Evolutionary conservation across 2,888 invertebrate genomes (phyloP).

Genomic region (Plebejus argus): DNA sequence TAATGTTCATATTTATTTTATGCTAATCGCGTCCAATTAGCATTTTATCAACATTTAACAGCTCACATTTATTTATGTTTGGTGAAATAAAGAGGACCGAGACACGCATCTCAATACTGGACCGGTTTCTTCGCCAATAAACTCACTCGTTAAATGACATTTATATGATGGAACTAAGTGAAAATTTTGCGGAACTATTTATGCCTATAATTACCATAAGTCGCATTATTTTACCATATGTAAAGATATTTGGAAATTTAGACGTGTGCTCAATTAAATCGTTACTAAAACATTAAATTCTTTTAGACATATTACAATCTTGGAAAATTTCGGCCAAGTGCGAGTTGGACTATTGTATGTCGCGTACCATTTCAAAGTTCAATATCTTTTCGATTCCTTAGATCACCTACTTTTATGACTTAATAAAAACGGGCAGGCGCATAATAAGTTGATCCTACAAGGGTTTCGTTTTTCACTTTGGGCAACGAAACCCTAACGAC

Average conservation of each 20-base stretch:
- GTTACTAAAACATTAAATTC: not conserved
- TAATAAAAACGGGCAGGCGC: too few species aligned
- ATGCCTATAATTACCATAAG: slow-evolving; percentile 3
- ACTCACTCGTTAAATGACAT: not conserved
- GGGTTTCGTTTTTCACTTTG: too few species aligned
- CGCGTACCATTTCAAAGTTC: too few species aligned
- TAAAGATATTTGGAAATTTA: not conserved
- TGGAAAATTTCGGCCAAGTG: not conserved
- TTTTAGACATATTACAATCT: not conserved
- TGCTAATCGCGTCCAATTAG: slow-evolving; percentile 21
- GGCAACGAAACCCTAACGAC: too few species aligned
- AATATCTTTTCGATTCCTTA: too few species aligned
- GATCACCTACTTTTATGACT: too few species aligned
- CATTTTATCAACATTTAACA: slow-evolving; percentile 20
- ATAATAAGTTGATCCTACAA: too few species aligned
- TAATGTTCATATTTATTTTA: slow-evolving; percentile 31
- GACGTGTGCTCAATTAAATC: not conserved
- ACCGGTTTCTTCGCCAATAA: not conserved
- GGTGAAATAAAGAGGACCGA: slow-evolving; percentile 10
- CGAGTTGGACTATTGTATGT: not conserved
- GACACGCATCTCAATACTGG: slow-evolving; percentile 12
- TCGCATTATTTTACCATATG: not conserved
- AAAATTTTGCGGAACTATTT: slow-evolving; percentile 24
- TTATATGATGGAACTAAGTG: slow-evolving; percentile 14
- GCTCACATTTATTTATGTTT: slow-evolving; percentile 26